Conservation (phyloP, 2,797 vertebrate species). For the Sebastiscus albofasciatus region DNA sequence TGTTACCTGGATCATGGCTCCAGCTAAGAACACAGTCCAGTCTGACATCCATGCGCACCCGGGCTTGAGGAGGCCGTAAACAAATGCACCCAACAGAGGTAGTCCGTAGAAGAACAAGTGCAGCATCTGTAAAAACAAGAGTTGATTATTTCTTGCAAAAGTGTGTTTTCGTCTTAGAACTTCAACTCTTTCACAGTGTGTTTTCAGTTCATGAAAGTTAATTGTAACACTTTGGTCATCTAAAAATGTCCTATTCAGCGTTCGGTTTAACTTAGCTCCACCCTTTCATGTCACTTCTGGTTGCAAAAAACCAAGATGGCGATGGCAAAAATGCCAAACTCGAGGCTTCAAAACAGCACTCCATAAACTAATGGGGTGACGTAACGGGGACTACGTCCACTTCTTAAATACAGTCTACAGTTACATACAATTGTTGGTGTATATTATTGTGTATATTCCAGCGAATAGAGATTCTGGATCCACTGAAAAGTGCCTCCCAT, state of each 20-base stretch:
- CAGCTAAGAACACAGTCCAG: slow-evolving; percentile 88
- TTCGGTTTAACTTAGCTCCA: too few species aligned
- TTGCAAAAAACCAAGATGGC: too few species aligned
- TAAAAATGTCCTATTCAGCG: too few species aligned
- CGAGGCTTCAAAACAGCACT: neutral
- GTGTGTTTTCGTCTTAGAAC: too few species aligned
- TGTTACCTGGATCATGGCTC: slow-evolving; percentile 89
- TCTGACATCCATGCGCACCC: slow-evolving; percentile 92
- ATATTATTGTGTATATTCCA: neutral
- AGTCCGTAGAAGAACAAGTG: slow-evolving; percentile 88
- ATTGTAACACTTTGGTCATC: too few species aligned
- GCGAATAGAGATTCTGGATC: slow-evolving; percentile 3
- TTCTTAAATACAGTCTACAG: neutral
- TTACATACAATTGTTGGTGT: neutral
- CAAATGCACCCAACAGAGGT: slow-evolving; percentile 85
- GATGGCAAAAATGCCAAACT: neutral
- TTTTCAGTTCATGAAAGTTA: too few species aligned
- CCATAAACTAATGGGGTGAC: too few species aligned
- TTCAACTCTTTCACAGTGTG: too few species aligned
- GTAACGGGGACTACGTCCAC: too few species aligned
- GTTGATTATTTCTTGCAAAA: too few species aligned
- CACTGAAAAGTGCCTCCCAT: neutral
- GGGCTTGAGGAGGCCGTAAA: slow-evolving; percentile 86
- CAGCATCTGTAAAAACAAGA: slow-evolving; percentile 86
- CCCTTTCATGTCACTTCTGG: too few species aligned